Evolutionary conservation across 2,113 vertebrate species (phyloP).

Genomic region (Dolichotis patagonum): DNA sequence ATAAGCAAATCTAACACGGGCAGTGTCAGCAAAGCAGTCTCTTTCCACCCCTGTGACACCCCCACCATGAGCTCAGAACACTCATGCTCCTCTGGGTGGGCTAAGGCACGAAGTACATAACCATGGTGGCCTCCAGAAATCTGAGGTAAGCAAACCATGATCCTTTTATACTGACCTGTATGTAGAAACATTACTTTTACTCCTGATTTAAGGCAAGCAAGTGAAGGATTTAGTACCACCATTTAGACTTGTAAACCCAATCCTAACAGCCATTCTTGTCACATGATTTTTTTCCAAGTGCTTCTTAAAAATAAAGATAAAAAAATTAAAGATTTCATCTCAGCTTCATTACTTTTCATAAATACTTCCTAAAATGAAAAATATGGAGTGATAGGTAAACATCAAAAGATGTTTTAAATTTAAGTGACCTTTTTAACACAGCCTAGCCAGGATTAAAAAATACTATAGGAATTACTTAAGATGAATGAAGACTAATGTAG

Average conservation of each 20-base stretch:
- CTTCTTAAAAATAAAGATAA: conserved; percentile 44
- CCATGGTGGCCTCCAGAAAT: not conserved
- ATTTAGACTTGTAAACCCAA: not conserved
- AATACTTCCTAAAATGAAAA: conserved; percentile 42
- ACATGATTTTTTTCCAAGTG: not conserved
- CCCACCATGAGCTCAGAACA: not conserved
- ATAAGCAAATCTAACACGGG: not conserved
- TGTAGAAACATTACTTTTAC: not conserved
- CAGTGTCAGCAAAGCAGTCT: not conserved
- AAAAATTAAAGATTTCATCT: conserved; percentile 31
- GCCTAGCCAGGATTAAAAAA: conserved; percentile 17
- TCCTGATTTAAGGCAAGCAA: not conserved
- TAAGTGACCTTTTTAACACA: conserved; percentile 26
- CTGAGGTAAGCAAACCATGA: not conserved
- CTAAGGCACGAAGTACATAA: not conserved
- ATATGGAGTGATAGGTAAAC: not conserved
- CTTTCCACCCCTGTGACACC: not conserved
- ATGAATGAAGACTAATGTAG: conserved; percentile 43
- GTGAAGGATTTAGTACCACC: not conserved
- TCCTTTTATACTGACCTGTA: not conserved
- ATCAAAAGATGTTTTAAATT: conserved; percentile 30
- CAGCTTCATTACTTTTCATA: conserved; percentile 11
- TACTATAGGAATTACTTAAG: conserved; percentile 35
- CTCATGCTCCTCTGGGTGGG: not conserved
- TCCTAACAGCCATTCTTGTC: not conserved